These are phyloP conservation scores for Aphaenogaster floridana DNA, from an alignment of 1,140 invertebrate species.

Conservation along the genomic window DNA sequence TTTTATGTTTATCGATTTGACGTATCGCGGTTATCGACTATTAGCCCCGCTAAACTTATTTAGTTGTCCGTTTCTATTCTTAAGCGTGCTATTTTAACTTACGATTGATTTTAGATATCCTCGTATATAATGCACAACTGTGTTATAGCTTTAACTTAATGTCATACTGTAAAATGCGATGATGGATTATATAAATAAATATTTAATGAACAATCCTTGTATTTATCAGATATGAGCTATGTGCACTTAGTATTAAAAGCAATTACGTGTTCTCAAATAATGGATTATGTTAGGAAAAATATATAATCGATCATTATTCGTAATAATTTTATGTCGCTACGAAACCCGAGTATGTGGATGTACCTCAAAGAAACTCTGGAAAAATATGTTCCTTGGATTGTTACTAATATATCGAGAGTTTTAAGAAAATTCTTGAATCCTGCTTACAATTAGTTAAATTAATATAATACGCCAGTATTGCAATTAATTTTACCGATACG, in stretches of 20 bases:
- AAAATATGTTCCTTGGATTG: neutral
- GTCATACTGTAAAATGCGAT: neutral
- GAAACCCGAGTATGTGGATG: neutral
- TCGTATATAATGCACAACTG: neutral
- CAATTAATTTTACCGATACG: constrained; percentile 23
- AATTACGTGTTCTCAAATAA: constrained; percentile 20
- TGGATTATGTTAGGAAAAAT: neutral
- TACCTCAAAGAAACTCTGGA: neutral
- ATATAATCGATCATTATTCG: neutral
- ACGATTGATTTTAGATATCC: constrained; percentile 24
- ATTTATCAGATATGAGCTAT: neutral
- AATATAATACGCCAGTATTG: neutral
- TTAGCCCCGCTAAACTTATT: constrained; percentile 34
- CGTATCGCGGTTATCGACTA: neutral
- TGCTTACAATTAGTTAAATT: neutral
- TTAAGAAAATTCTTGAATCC: neutral
- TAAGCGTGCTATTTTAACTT: constrained; percentile 22
- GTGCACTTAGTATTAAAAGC: neutral
- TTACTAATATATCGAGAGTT: neutral
- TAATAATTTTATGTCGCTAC: neutral
- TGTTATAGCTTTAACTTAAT: neutral
- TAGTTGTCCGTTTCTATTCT: constrained; percentile 21
- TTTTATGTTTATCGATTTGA: neutral
- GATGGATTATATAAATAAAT: constrained; percentile 23
- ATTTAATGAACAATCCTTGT: constrained; percentile 7